Evolutionary conservation across 2,888 invertebrate genomes (phyloP).

Genomic region (Diabrotica balteata): DNA sequence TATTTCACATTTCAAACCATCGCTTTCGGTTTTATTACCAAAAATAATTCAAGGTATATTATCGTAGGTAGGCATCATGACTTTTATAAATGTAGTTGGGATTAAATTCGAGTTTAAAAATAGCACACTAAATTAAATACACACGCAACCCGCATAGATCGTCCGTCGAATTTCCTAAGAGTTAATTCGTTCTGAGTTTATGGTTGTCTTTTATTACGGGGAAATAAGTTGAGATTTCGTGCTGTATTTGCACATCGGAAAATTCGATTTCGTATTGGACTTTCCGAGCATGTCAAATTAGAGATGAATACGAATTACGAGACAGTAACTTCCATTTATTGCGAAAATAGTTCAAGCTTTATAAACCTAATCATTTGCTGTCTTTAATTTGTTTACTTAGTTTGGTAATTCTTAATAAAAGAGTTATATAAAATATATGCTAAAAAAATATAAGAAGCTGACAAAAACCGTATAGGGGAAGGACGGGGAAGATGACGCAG

Average conservation of each 20-base stretch:
- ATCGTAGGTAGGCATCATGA: slow-evolving; percentile 40
- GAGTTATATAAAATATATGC: not conserved
- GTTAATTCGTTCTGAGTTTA: slow-evolving; percentile 31
- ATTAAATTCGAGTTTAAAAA: slow-evolving; percentile 40
- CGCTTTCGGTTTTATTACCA: slow-evolving; percentile 15
- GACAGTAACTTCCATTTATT: too few species aligned
- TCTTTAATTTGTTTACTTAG: too few species aligned
- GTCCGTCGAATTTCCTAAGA: slow-evolving; percentile 43
- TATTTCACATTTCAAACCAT: slow-evolving; percentile 17
- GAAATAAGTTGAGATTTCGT: not conserved
- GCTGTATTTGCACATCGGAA: not conserved
- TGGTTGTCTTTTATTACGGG: slow-evolving; percentile 18
- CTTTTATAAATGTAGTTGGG: slow-evolving; percentile 50
- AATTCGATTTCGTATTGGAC: not conserved
- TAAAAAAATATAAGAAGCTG: too few species aligned
- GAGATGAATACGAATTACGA: not conserved
- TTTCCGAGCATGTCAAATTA: not conserved
- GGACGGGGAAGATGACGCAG: too few species aligned
- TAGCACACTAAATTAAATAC: slow-evolving; percentile 49
- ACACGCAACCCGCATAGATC: slow-evolving; percentile 40
- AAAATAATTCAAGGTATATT: slow-evolving; percentile 13
- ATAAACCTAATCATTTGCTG: too few species aligned
- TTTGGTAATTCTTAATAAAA: too few species aligned
- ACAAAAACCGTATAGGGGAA: too few species aligned
- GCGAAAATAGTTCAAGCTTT: too few species aligned